Evolutionary conservation across 2,113 vertebrate species (phyloP).

Genomic region (Aegotheles bennettii): DNA sequence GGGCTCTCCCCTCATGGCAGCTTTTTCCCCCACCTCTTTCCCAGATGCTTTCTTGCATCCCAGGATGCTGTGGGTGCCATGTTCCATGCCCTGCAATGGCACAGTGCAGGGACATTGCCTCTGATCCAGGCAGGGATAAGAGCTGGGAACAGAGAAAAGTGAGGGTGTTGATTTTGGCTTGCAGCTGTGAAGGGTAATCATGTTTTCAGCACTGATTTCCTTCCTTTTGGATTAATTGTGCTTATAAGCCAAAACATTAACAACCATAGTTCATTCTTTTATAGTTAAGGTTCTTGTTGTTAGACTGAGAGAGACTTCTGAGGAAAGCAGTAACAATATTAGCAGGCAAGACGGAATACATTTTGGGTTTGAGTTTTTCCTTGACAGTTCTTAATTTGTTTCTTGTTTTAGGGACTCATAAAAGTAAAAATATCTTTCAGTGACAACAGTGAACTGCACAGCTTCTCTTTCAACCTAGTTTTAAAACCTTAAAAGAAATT

Average conservation of each 20-base stretch:
- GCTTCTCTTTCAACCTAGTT: constrained; percentile 44
- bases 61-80: neutral
- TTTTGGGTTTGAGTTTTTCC: constrained; percentile 2
- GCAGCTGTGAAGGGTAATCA: neutral
- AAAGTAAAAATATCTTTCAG: constrained; percentile 64
- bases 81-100: neutral
- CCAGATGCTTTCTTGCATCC: neutral
- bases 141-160: neutral
- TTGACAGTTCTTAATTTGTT: constrained; percentile 63
- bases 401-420: constrained; percentile 64
- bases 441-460: constrained; percentile 33
- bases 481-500: constrained; percentile 50
- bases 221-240: constrained; percentile 1
- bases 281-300: constrained; percentile 12
- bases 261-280: neutral
- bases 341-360: constrained; percentile 41
- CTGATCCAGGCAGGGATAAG: neutral
- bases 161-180: neutral
- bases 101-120: neutral
- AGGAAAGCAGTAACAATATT: constrained; percentile 23
- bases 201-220: neutral
- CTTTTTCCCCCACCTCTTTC: neutral
- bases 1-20: rapidly evolving
- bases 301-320: neutral
- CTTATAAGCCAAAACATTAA: neutral